phyloP scores from a whole-genome alignment of 1,140 invertebrate species.

The Drosophila nikananu region DNA sequence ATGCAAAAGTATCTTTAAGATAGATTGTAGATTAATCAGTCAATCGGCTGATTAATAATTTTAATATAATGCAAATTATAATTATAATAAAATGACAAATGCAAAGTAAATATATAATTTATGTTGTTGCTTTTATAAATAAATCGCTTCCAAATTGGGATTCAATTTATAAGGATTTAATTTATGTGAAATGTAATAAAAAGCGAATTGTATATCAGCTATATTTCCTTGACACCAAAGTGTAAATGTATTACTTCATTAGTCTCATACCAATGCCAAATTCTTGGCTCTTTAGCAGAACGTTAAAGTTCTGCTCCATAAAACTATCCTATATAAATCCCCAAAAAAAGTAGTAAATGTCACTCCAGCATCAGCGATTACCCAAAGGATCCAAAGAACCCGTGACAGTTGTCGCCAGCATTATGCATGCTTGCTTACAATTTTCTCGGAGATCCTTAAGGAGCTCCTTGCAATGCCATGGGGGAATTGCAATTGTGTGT shows the following conservation, averaged over 20 bases:
- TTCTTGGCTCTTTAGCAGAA: slow-evolving; percentile 44
- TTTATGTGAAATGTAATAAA: too few relatives aligned
- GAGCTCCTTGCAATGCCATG: slow-evolving; percentile 22
- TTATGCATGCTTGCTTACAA: slow-evolving; percentile 63
- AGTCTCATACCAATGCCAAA: slow-evolving; percentile 5
- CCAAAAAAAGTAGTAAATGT: slow-evolving; percentile 53
- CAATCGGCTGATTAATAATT: too few relatives aligned
- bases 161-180: too few relatives aligned
- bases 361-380: slow-evolving; percentile 4
- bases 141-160: too few relatives aligned
- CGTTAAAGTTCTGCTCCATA: slow-evolving; percentile 33
- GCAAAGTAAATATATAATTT: too few relatives aligned
- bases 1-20: too few relatives aligned
- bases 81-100: too few relatives aligned
- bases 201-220: neutral
- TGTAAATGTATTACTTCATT: slow-evolving; percentile 6
- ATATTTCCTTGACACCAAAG: neutral
- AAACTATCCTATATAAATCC: slow-evolving; percentile 37
- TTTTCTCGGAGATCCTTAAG: slow-evolving; percentile 43
- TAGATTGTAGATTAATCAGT: too few relatives aligned
- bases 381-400: slow-evolving; percentile 29
- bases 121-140: too few relatives aligned
- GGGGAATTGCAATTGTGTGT: slow-evolving; percentile 63
- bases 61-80: too few relatives aligned
- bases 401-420: slow-evolving; percentile 36